Conservation (phyloP, 2,888 invertebrate species). For the Conomelus anceps region DNA sequence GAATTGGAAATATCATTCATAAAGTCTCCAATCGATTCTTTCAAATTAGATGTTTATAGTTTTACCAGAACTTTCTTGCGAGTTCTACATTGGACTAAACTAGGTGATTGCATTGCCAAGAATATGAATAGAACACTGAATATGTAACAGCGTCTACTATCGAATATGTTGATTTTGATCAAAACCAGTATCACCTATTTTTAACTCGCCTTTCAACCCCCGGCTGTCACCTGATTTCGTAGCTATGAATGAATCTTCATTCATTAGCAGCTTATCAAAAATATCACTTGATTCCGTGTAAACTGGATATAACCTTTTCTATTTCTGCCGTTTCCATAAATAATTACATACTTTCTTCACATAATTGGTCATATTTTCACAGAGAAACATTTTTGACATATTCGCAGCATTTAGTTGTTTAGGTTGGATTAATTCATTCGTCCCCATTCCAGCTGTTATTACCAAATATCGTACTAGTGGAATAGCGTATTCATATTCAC, state of each 20-base stretch:
- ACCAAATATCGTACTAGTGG: neutral
- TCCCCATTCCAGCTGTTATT: neutral
- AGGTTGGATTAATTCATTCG: neutral
- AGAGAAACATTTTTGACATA: neutral
- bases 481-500: neutral
- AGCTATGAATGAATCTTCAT: neutral
- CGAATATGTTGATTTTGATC: neutral
- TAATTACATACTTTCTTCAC: neutral
- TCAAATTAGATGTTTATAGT: neutral
- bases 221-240: neutral
- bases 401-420: neutral
- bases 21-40: neutral
- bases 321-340: neutral
- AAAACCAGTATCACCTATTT: neutral
- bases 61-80: neutral
- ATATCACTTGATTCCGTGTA: neutral
- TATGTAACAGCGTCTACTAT: neutral
- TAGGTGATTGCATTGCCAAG: neutral
- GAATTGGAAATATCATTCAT: too few relatives aligned
- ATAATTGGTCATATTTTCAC: neutral
- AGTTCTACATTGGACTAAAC: neutral
- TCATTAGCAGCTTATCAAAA: neutral
- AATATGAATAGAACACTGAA: neutral
- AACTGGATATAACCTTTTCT: neutral
- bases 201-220: neutral